phyloP scores from a whole-genome alignment of 2,888 invertebrate species.

The Drosophila fulvimacula region DNA sequence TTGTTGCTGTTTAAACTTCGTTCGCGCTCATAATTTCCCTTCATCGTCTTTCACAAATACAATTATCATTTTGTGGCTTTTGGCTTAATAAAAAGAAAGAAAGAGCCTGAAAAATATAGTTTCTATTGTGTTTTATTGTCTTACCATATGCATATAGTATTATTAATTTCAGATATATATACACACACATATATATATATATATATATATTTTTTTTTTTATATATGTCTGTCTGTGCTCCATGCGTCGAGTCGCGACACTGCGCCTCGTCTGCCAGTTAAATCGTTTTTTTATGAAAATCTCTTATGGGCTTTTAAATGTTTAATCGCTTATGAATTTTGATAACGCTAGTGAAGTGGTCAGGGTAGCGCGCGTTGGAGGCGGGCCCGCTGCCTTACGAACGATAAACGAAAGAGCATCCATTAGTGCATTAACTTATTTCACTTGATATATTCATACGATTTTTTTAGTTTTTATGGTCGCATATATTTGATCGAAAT shows the following conservation, averaged over 20 bases:
- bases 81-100: slow-evolving; percentile 35
- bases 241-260: background rate
- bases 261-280: slow-evolving; percentile 38
- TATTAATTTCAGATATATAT: slow-evolving; percentile 43
- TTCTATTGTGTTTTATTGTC: slow-evolving; percentile 66
- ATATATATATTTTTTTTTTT: too few relatives aligned
- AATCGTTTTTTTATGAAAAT: slow-evolving; percentile 81
- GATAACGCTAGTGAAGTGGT: slow-evolving; percentile 53
- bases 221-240: background rate
- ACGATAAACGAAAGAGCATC: slow-evolving; percentile 3
- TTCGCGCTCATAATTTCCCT: slow-evolving; percentile 74
- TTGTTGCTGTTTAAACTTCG: slow-evolving; percentile 61
- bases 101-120: slow-evolving; percentile 35
- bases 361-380: background rate
- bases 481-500: background rate
- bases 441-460: slow-evolving; percentile 15
- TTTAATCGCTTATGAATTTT: slow-evolving; percentile 80
- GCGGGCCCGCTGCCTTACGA: too few relatives aligned
- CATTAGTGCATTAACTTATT: slow-evolving; percentile 10
- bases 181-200: background rate
- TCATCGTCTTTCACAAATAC: slow-evolving; percentile 70
- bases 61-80: slow-evolving; percentile 75
- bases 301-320: slow-evolving; percentile 79
- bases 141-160: slow-evolving; percentile 46
- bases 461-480: background rate